Evolutionary conservation across 2,888 invertebrate species (phyloP).

Genomic region (Gari tellinella): DNA sequence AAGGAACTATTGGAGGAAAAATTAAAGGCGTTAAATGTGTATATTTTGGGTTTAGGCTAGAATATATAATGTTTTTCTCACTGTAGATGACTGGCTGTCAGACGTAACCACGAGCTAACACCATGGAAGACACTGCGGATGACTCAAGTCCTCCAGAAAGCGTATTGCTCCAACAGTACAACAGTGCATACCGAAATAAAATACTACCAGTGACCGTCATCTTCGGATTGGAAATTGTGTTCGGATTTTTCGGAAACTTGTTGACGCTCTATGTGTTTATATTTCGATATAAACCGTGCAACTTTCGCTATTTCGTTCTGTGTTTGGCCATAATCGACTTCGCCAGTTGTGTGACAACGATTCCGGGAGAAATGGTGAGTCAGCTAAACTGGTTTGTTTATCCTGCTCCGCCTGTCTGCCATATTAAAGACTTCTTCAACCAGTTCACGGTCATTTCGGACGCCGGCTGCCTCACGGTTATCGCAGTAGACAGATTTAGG

Average conservation of each 20-base stretch:
- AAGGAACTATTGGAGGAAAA: no score
- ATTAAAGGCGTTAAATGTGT: no score
- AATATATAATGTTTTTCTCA: no score
- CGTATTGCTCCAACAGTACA: no score
- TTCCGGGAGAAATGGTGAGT: conserved; percentile 43
- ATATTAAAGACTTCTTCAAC: conserved; percentile 35
- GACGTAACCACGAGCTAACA: no score
- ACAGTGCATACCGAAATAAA: background rate
- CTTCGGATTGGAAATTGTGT: conserved; percentile 22
- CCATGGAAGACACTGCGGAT: no score
- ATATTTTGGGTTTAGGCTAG: no score
- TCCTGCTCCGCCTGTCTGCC: conserved; percentile 20
- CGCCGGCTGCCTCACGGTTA: conserved; percentile 23
- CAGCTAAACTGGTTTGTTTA: conserved; percentile 33
- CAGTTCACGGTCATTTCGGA: conserved; percentile 27
- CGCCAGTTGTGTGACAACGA: conserved; percentile 28
- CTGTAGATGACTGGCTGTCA: no score
- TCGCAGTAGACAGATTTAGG: conserved; percentile 38
- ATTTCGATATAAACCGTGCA: conserved; percentile 30
- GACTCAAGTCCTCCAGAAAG: no score
- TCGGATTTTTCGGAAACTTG: conserved; percentile 47
- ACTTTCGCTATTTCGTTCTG: conserved; percentile 36
- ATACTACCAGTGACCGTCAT: conserved; percentile 34
- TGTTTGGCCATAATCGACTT: conserved; percentile 35
- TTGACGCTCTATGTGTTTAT: conserved; percentile 36